Base-by-base conservation (phyloP, 1,140 invertebrate genomes). In the Bombus balteatus region DNA sequence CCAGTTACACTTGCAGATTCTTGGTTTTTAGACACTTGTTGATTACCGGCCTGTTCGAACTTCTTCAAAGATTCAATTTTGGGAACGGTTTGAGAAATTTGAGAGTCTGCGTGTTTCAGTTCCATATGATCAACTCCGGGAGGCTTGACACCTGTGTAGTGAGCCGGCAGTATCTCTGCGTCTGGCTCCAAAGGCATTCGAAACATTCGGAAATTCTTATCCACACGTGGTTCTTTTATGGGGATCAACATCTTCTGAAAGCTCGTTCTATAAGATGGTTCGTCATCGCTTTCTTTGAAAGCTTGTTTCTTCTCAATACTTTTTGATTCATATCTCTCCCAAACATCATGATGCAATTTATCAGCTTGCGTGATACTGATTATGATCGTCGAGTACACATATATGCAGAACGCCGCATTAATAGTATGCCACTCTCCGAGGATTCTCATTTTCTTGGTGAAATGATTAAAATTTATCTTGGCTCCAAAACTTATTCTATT, bases 101-200 rank as follows among this genome's bases (percentile, higher is more conserved):
- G 71, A 13, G 88, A 73, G 32, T 92, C 91, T 13, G 65, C 37
- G 43, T 76, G 80, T 62, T 41, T 88, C 13, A 94, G 59, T 57
- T 95, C 94, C 94, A 95, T 95, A 57, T 94, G 94, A 80, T 94
- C 94, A 1, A 95, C 94, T 8, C 94, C 93, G 0, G 94, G 94
- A 10, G 94, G 82, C 43, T 92, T 91, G 3, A 95, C 91, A 3
- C 92, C 89, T 0, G 88, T 91, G 81, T 94, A 95, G 85, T 93
- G 88, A 12, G 89, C 88, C 5, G 94, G 94, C 28, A 95, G 68
- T 92, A 95, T 94, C 66, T 95, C 94, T 0, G 94, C 94, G 3
- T 94, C 94, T 0, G 94, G 94, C 74, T 95, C 92, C 71, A 88
- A 34, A 9, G 83, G 80, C 34, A 78, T 15, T 1, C 57, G 28